Conservation (phyloP, 2,113 vertebrate genomes). For the Pyrgilauda ruficollis region DNA sequence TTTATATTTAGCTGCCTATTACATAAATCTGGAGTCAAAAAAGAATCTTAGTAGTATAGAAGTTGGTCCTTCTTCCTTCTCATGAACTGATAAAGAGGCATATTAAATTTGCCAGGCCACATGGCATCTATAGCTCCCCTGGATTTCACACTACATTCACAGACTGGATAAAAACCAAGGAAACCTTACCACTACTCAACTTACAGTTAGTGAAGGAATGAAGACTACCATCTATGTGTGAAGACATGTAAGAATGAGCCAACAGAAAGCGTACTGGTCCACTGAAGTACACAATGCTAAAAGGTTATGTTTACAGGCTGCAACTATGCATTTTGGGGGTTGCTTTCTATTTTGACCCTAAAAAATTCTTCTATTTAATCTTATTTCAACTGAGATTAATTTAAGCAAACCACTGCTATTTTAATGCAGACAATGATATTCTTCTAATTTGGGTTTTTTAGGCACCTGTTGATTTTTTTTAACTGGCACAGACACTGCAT, state of each 20-base stretch:
- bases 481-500: background rate
- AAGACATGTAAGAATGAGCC: background rate
- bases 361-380: background rate
- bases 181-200: background rate
- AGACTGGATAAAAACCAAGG: background rate
- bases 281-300: background rate
- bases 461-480: rapidly evolving
- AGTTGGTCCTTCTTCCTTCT: background rate
- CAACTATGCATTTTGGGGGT: background rate
- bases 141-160: background rate
- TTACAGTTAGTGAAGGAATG: background rate
- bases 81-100: background rate
- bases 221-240: background rate
- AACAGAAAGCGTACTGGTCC: background rate
- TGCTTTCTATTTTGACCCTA: background rate
- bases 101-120: background rate
- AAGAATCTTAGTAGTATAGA: background rate
- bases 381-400: background rate
- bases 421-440: background rate
- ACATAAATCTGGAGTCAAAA: background rate
- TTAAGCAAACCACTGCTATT: background rate
- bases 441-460: background rate
- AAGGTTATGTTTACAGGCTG: background rate
- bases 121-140: background rate
- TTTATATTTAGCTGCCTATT: background rate